Evolutionary conservation across 1,140 invertebrate genomes (phyloP), one percentile per base, ranked within the genome.

Genomic region (Leptopilina clavipes): DNA sequence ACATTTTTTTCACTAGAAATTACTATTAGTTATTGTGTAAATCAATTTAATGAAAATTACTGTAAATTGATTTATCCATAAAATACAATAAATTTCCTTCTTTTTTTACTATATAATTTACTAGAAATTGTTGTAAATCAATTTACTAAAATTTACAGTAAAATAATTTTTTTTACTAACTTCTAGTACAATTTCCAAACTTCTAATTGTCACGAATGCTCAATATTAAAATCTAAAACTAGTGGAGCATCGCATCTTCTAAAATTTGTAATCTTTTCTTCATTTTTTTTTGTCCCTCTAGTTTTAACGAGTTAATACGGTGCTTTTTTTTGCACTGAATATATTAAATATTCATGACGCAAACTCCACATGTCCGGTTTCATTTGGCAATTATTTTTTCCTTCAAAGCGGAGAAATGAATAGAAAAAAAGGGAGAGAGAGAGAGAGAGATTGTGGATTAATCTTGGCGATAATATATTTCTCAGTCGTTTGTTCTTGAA

Each of bases 121-220:
- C 37, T 9, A 40, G 37, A 8, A 40, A 40, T 40, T 40, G 7
- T 40, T 40, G 37, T 40, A 5, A 40, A 40, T 31, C 14, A 0
- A 31, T 14, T 65, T 14, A 65, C 12, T 65, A 22, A 65, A 65
- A 25, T 2, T 31, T 31, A 31, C 25, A 2, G 25, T 31, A 31
- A 31, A 1, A 31, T 31, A n/a, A n/a, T n/a, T n/a, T n/a, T n/a
- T 31, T 31, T 31, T 31, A 2, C 2, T 12, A 65, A 31, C 10
- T 56, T 59, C 25, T 31, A 31, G 22, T 65, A 65, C 12, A 6
- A 12, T 8, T 31, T 25, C 19, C 18, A 59, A 59, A 25, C 25
- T 18, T 40, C 56, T 59, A 59, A 59, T 59, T 59, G 18, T 59
- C 25, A 31, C 19, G 59, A 65, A 65, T 65, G 22, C 6, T 65